Evolutionary conservation across 2,888 invertebrate species (phyloP), one percentile per base, ranked within the genome.

Genomic region (Epicampocera succincta): DNA sequence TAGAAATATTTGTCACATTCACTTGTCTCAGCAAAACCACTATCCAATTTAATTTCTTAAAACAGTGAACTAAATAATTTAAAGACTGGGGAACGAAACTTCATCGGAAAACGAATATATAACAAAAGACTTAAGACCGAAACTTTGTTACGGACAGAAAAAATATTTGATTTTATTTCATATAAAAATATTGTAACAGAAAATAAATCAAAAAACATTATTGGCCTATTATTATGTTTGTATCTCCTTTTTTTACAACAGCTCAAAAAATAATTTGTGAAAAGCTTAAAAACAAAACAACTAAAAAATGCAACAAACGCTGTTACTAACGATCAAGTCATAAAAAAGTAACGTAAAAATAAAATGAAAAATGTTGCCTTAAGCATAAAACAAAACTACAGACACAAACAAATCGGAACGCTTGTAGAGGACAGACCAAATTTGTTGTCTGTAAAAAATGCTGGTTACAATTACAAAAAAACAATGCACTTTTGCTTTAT

Each of bases 81-180:
- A 58, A 58, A 58, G 58, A 58, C 58, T 58, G 40, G 19, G 40
- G 58, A 58, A 40, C 58, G 9, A 42, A 40, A 40, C 58, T 40
- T 58, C 19, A 58, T 40, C 58, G n/a, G 19, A 15, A 21, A n/a
- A 0, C 12, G 50, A 44, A 38, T 11, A 71, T 33, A 9, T 33
- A 71, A 72, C 83, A 83, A 85, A 86, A 85, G 86, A 87, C 85
- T 86, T 79, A 84, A 66, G 84, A 85, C 76, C 84, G 85, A 84
- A 85, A 85, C 85, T 50, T 56, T 33, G 9, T 33, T 9, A 6
- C 8, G 8, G 8, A 8, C 9, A 33, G 33, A 9, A 9, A 33
- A 33, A 33, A 8, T 33, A 33, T 25, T 25, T 25, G 25, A 25
- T 25, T 25, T 25, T 5, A 25, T 25, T 33, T 33, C 3, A 33